Base-by-base conservation (phyloP, 1,140 invertebrate species). In the Penaeus japonicus region DNA sequence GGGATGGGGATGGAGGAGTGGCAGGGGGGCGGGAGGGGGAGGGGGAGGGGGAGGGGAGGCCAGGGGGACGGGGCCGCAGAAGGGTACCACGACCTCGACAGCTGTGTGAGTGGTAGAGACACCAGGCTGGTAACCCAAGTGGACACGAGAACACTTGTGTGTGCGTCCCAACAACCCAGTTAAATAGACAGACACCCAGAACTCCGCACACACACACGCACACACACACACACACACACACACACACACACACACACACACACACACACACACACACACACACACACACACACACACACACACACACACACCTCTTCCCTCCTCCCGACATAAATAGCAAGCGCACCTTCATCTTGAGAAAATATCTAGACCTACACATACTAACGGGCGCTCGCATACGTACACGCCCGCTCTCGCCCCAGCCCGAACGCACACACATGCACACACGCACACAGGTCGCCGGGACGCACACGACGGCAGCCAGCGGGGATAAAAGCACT, bases 401-500 rank as follows among this genome's bases (percentile, higher is more conserved):
- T 59, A 53, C 82, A 84, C 82, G 39, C 5, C 39, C 39, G 39
- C 39, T 47, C 39, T 47, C 39, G 39, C 39, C 39, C 12, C 39
- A 47, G 2, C 39, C 39, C 39, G 39, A 0, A 84, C 35, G 20
- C 65, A 27, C 62, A 84, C 83, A 75, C 65, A 7, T 35, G 54
- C 62, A 84, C 32, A 84, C 59, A 47, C 83, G 53, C 62, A 53
- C 83, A 54, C 47, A 75, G 32, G 70, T 20, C 17, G 59, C 39
- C 39, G 39, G 39, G 47, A 82, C 78, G 59, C 79, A 70, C 62
- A 53, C 79, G 62, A 22, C 62, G 78, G 59, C 85, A 73, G 75
- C 53, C 84, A 65, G 84, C 22, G 84, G 84, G 84, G 75, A 79
- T 77, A 79, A 86, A 86, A 78, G 80, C 87, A 84, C 80, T 89